Evolutionary conservation across 2,113 vertebrate species (phyloP).

Genomic region (Cromileptes altivelis): DNA sequence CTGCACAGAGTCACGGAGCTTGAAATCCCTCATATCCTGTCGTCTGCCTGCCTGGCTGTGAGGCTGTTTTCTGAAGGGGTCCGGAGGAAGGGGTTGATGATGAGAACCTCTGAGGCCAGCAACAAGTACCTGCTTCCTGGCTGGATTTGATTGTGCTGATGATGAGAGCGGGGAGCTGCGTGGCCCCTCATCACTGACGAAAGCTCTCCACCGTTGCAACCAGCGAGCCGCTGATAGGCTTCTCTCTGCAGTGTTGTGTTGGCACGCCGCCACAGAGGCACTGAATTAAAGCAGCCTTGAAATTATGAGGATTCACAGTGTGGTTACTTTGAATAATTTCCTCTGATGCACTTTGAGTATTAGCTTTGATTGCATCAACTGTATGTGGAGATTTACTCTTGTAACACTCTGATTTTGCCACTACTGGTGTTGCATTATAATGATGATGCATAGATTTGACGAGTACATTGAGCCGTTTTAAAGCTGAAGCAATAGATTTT

Average conservation of each 20-base stretch:
- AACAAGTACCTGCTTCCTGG: conserved; percentile 60
- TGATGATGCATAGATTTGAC: background rate
- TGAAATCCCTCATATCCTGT: conserved; percentile 42
- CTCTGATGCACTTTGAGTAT: background rate
- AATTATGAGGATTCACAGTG: background rate
- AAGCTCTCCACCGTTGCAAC: conserved; percentile 7
- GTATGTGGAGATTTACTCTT: background rate
- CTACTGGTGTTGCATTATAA: background rate
- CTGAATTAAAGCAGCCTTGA: conserved; percentile 1
- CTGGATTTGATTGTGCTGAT: conserved; percentile 62
- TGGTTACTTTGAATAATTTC: conserved; percentile 6
- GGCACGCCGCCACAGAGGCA: background rate
- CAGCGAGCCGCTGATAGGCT: conserved; percentile 7
- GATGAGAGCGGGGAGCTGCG: conserved; percentile 26
- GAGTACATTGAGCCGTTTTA: background rate
- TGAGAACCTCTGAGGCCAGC: conserved; percentile 27
- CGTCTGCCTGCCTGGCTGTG: conserved; percentile 19
- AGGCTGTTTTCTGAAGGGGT: conserved; percentile 20
- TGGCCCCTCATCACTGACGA: conserved; percentile 8
- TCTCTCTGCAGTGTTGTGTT: conserved; percentile 7
- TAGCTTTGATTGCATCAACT: background rate
- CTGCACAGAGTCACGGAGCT: conserved; percentile 29
- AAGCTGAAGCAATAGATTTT: too few species aligned
- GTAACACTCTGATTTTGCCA: background rate
- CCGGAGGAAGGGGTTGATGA: conserved; percentile 19